Base-by-base conservation (phyloP, 2,797 vertebrate genomes). In the Taenioides sp. region DNA sequence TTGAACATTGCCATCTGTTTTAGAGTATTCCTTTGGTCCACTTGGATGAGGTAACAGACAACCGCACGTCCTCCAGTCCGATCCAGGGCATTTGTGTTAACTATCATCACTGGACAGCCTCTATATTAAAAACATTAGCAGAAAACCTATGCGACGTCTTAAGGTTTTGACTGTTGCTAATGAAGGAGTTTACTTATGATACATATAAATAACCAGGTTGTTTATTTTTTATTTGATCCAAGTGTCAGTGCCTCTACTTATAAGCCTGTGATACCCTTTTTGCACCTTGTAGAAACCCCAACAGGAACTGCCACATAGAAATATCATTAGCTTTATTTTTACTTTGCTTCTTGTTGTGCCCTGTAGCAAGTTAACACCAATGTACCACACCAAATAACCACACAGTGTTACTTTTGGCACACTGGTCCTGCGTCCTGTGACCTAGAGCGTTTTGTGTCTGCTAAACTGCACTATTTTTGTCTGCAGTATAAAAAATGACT, bases 261-360 rank as follows among this genome's bases (percentile, higher is more conserved):
- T 34, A 65, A 49, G 22, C 58, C 34, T 58, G 23, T 58, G 55
- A 58, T 25, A 9, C 9, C 20, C 20, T 54, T 54, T 54, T 54
- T 54, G n/a, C 20, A 54, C 7, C 52, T n/a, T 4, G 67, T 4
- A 34, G 23, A 72, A 31, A 3, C 54, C 22, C 68, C 50, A 37
- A 49, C 27, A 60, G 5, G 27, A 58, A 37, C 18, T 49, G 49
- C 57, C 64, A 55, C 47, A 57, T 22, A 78, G 60, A 67, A 10
- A 54, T 40, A 62, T 74, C 17, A 72, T 77, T 65, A 34, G 37
- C 61, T 60, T 49, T 86, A 83, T 89, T 86, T 88, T 78, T 84
- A 81, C 70, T 71, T 52, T 50, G 67, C 64, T 67, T 70, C 67
- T 64, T 65, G 55, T 52, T 78, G 47, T 68, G 75, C 49, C 70